phyloP scores from a whole-genome alignment of 1,140 invertebrate species.

The Brachystomella parvula region DNA sequence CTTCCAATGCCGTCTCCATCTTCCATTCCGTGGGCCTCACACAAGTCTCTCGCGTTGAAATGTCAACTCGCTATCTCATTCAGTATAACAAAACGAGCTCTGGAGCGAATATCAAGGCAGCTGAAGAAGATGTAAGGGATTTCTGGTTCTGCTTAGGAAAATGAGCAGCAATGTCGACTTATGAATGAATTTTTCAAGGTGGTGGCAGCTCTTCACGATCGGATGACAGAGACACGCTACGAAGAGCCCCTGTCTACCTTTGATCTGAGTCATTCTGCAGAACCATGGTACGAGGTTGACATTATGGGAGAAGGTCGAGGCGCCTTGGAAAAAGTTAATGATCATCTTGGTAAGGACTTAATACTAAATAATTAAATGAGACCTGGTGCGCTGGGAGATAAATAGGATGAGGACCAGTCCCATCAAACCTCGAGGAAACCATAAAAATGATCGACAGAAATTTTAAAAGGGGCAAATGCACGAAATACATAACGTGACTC shows the following conservation, averaged over 20 bases:
- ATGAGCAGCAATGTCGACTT: too few species aligned
- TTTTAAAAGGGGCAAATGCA: too few species aligned
- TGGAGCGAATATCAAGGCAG: slow-evolving; percentile 39
- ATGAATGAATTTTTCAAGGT: slow-evolving; percentile 43
- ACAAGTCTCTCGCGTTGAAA: slow-evolving; percentile 68
- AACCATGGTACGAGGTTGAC: slow-evolving; percentile 75
- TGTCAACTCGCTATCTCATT: slow-evolving; percentile 68
- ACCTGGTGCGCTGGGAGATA: too few species aligned
- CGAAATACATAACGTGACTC: neutral
- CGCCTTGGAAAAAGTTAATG: slow-evolving; percentile 75
- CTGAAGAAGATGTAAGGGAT: slow-evolving; percentile 45
- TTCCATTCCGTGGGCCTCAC: slow-evolving; percentile 69
- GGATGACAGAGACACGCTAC: slow-evolving; percentile 75
- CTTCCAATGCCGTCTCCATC: slow-evolving; percentile 90
- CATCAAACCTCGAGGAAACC: too few species aligned
- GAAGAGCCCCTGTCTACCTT: slow-evolving; percentile 59
- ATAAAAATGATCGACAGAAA: too few species aligned
- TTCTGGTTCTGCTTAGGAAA: neutral
- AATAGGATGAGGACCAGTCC: too few species aligned
- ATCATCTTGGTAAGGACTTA: slow-evolving; percentile 63
- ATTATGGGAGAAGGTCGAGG: slow-evolving; percentile 62
- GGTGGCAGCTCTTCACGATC: slow-evolving; percentile 62
- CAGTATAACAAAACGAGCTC: slow-evolving; percentile 41
- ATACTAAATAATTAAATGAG: too few species aligned
- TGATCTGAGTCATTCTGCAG: slow-evolving; percentile 54